A percentile compares a stretch with the other conserved stretches of the same genome.
Conservation (phyloP, 2,888 invertebrate genomes). For the Electrophaes corylata region DNA sequence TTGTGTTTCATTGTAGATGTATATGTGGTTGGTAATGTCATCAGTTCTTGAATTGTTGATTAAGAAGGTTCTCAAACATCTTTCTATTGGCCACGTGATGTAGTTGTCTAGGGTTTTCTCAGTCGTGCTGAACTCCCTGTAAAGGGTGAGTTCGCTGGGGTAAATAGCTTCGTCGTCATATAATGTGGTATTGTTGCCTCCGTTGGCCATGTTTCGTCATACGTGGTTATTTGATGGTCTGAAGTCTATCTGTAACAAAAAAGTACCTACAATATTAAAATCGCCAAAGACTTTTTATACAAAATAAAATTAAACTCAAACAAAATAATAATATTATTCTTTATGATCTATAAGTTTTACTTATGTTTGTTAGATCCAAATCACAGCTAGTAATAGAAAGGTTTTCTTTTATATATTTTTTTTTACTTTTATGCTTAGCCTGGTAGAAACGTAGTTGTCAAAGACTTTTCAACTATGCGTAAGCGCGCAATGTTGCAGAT, state of each 20-base stretch:
- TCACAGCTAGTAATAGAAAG: too few relatives aligned
- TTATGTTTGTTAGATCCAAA: too few relatives aligned
- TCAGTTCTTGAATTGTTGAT: constrained; percentile 57
- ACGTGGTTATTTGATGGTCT: constrained; percentile 50
- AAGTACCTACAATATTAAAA: too few relatives aligned
- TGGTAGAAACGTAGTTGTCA: too few relatives aligned
- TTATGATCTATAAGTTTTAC: too few relatives aligned
- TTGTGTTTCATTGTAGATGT: constrained; percentile 62
- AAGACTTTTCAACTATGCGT: too few relatives aligned
- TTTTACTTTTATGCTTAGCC: too few relatives aligned
- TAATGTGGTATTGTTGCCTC: constrained; percentile 78
- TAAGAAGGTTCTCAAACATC: constrained; percentile 59
- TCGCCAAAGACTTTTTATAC: too few relatives aligned
- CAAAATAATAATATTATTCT: too few relatives aligned
- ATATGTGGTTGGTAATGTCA: constrained; percentile 53
- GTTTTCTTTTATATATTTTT: too few relatives aligned
- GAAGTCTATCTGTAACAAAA: constrained; percentile 63
- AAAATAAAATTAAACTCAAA: too few relatives aligned
- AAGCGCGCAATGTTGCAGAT: too few relatives aligned
- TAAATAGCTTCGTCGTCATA: constrained; percentile 60
- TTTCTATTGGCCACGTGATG: constrained; percentile 65
- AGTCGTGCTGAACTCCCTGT: constrained; percentile 51
- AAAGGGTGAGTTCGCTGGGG: constrained; percentile 53
- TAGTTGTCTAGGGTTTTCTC: constrained; percentile 48
- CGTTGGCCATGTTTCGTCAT: constrained; percentile 79